phyloP scores from a whole-genome alignment of 2,797 vertebrate genomes.

The Erethizon dorsatum region DNA sequence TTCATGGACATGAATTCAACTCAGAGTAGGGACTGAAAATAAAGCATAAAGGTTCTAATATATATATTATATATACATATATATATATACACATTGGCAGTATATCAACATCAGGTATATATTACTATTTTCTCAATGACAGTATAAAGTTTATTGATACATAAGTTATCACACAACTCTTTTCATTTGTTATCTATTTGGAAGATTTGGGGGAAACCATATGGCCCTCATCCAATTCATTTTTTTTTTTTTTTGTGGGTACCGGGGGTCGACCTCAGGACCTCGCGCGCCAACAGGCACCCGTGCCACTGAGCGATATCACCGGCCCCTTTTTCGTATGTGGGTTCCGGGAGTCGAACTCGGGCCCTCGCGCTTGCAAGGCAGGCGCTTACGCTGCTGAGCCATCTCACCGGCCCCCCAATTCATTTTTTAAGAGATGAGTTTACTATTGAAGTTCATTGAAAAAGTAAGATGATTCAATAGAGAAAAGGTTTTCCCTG shows the following conservation, averaged over 20 bases:
- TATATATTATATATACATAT: too few relatives aligned
- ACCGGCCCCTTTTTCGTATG: too few relatives aligned
- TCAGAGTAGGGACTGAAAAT: constrained; percentile 13
- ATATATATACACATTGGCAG: constrained; percentile 19
- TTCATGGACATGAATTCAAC: constrained; percentile 60
- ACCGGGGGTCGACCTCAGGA: too few relatives aligned
- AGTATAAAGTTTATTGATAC: constrained; percentile 78
- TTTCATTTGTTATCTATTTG: constrained; percentile 52
- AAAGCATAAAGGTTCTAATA: constrained; percentile 22
- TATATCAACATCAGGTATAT: constrained; percentile 50
- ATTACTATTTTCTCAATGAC: constrained; percentile 72
- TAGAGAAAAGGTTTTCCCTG: neutral
- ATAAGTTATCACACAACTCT: constrained; percentile 63
- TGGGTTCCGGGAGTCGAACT: too few relatives aligned
- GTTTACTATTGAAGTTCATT: constrained; percentile 52
- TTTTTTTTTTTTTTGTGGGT: constrained; percentile 51
- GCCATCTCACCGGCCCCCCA: neutral
- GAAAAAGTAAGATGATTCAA: constrained; percentile 53
- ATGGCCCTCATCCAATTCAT: constrained; percentile 23
- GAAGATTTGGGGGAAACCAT: constrained; percentile 69
- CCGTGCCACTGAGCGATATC: too few relatives aligned
- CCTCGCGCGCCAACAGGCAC: too few relatives aligned
- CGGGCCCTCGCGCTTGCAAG: too few relatives aligned
- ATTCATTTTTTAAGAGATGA: constrained; percentile 68
- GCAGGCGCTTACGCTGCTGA: too few relatives aligned